These are phyloP conservation scores for Smithornis capensis DNA, from an alignment of 2,113 vertebrate species.

Conservation along the genomic window DNA sequence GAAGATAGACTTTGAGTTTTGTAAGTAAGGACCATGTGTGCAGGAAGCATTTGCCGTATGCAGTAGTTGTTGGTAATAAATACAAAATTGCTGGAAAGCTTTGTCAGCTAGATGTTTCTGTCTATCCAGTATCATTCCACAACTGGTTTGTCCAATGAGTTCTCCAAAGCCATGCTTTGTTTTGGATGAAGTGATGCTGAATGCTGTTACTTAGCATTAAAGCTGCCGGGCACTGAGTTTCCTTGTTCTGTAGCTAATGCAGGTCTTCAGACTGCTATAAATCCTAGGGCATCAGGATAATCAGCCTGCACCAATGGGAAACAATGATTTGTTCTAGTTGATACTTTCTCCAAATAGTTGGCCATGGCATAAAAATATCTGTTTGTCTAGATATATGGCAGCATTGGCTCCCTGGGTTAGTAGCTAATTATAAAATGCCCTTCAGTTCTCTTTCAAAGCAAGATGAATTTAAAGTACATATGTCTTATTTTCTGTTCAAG, in stretches of 20 bases:
- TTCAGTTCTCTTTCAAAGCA: constrained; percentile 18
- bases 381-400: background rate
- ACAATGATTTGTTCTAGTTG: background rate
- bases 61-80: background rate
- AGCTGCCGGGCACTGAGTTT: background rate
- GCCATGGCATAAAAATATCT: background rate
- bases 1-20: background rate
- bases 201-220: background rate
- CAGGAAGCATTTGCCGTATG: background rate
- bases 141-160: background rate
- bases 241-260: background rate
- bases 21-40: background rate
- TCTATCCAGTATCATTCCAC: background rate
- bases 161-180: background rate
- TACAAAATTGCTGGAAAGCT: background rate
- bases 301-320: background rate
- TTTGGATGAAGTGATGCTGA: background rate
- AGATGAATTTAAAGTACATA: background rate
- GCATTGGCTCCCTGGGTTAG: background rate
- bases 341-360: background rate
- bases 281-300: background rate
- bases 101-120: background rate
- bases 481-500: background rate
- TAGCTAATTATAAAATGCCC: constrained; percentile 38
- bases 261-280: background rate